phyloP scores from a whole-genome alignment of 2,113 vertebrate genomes.

The Aplodontia rufa region DNA sequence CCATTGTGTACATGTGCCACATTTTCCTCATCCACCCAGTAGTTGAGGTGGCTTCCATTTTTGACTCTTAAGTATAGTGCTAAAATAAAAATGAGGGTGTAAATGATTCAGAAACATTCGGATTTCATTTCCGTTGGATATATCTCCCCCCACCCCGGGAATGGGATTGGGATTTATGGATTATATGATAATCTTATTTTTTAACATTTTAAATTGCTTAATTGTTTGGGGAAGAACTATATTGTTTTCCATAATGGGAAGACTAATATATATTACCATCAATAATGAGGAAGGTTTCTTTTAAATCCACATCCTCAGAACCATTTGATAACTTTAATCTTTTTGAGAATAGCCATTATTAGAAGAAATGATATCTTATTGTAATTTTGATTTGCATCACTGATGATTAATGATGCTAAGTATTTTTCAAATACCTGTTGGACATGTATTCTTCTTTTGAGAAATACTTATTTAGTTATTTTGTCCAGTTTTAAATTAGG shows the following conservation, averaged over 20 bases:
- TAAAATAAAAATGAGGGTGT: too few species aligned
- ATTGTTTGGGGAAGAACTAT: background rate
- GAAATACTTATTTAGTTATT: background rate
- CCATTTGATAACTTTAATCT: background rate
- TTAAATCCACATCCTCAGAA: background rate
- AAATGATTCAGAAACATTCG: too few species aligned
- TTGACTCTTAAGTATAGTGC: too few species aligned
- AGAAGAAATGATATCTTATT: background rate
- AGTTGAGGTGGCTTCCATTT: too few species aligned
- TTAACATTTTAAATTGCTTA: background rate
- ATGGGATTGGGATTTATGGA: too few species aligned
- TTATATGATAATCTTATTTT: background rate
- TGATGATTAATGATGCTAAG: background rate
- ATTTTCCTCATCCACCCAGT: too few species aligned
- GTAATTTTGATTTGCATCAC: background rate
- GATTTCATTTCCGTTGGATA: too few species aligned
- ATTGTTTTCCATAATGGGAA: background rate
- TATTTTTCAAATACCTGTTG: background rate
- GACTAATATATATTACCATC: background rate
- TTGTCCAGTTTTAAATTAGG: background rate
- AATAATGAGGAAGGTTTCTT: background rate
- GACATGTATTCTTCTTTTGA: background rate
- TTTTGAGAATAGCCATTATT: too few species aligned
- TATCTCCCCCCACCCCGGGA: too few species aligned
- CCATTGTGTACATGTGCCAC: too few species aligned